A percentile compares a stretch with the other conserved stretches of the same genome.
These are phyloP conservation scores for Rostratula benghalensis DNA, from an alignment of 2,113 vertebrate species.

Conservation along the genomic window DNA sequence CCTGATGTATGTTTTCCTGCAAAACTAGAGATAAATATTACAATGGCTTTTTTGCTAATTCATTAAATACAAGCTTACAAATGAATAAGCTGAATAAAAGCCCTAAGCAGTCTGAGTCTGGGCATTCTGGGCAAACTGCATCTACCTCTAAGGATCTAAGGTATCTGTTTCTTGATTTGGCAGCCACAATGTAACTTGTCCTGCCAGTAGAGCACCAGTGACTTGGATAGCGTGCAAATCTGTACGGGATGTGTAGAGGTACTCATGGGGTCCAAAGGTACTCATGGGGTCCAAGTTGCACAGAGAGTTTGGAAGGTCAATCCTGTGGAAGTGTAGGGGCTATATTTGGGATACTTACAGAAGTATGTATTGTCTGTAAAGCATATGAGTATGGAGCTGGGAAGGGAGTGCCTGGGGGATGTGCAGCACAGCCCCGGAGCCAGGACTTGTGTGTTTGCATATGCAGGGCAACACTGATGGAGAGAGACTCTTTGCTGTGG, in stretches of 20 bases:
- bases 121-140: neutral
- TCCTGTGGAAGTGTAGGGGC: neutral
- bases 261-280: neutral
- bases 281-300: neutral
- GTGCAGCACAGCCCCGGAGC: neutral
- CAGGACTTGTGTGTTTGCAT: neutral
- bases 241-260: neutral
- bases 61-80: neutral
- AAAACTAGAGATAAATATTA: neutral
- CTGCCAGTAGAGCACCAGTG: neutral
- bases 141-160: neutral
- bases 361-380: neutral
- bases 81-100: neutral
- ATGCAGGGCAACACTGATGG: neutral
- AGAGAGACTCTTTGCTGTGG: neutral
- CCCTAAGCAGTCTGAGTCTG: neutral
- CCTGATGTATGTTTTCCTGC: neutral
- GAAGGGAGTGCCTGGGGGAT: neutral
- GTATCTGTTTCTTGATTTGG: neutral
- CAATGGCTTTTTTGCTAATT: neutral
- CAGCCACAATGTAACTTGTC: neutral
- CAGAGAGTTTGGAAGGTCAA: neutral
- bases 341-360: neutral
- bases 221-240: neutral
- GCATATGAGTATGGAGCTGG: accelerated